Evolutionary conservation across 1,140 invertebrate species (phyloP).

Genomic region (Onthophagus taurus): DNA sequence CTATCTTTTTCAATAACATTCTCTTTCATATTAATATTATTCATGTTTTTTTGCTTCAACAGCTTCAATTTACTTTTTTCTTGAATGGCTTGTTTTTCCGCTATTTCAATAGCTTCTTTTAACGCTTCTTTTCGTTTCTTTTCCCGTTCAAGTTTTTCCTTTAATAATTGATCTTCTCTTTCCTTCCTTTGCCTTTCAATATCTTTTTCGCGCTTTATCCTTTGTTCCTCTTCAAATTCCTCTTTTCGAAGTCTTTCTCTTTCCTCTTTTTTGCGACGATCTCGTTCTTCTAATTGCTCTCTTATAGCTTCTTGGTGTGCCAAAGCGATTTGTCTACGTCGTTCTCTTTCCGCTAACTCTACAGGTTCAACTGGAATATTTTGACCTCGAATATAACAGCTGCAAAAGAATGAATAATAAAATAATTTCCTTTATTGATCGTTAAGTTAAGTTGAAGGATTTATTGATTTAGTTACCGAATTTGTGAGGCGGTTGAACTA

Average conservation of each 20-base stretch:
- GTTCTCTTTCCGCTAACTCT: slow-evolving; percentile 56
- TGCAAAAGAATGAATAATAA: slow-evolving; percentile 16
- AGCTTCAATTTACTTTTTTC: slow-evolving; percentile 44
- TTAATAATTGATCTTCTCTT: slow-evolving; percentile 44
- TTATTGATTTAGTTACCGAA: slow-evolving; percentile 19
- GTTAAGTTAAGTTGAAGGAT: neutral
- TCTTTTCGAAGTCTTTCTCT: slow-evolving; percentile 48
- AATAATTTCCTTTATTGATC: slow-evolving; percentile 2
- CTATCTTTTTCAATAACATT: slow-evolving; percentile 22
- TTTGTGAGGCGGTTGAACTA: slow-evolving; percentile 25
- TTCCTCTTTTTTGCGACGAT: slow-evolving; percentile 54
- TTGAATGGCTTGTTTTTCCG: slow-evolving; percentile 47
- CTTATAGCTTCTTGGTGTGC: slow-evolving; percentile 64
- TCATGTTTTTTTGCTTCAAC: slow-evolving; percentile 24
- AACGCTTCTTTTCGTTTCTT: slow-evolving; percentile 48
- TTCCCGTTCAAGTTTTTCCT: slow-evolving; percentile 51
- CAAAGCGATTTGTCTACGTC: slow-evolving; percentile 55
- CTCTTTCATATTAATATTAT: slow-evolving; percentile 16
- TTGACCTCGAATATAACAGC: slow-evolving; percentile 52
- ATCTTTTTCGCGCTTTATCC: slow-evolving; percentile 55
- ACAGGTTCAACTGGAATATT: slow-evolving; percentile 60
- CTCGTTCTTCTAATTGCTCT: slow-evolving; percentile 60
- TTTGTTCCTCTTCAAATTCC: slow-evolving; percentile 56
- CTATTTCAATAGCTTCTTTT: slow-evolving; percentile 50
- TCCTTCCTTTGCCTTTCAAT: slow-evolving; percentile 50